phyloP scores from a whole-genome alignment of 2,888 invertebrate species.

The Gryllus longicercus region DNA sequence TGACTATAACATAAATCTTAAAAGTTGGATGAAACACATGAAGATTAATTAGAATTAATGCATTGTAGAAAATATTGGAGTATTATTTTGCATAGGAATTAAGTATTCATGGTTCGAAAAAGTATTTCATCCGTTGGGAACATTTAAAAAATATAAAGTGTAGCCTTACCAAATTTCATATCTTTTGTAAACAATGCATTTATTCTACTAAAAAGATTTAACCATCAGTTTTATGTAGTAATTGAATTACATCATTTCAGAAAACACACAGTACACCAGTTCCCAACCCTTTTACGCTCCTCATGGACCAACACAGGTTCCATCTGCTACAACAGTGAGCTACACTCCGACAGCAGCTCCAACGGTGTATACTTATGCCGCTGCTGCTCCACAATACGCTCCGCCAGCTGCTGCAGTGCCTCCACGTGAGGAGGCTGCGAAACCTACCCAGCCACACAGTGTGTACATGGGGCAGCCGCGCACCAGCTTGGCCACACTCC shows the following conservation, averaged over 20 bases:
- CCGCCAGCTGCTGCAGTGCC: conserved; percentile 47
- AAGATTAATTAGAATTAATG: too few species aligned
- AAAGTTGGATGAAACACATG: too few species aligned
- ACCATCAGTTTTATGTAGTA: too few species aligned
- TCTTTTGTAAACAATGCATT: too few species aligned
- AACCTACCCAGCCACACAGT: conserved; percentile 26
- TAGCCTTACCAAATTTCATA: too few species aligned
- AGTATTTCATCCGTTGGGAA: too few species aligned
- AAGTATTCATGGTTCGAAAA: too few species aligned
- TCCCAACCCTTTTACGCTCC: conserved; percentile 46
- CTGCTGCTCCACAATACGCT: conserved; percentile 50
- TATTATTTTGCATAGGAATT: too few species aligned
- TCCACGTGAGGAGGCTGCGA: conserved; percentile 34
- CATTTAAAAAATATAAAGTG: too few species aligned
- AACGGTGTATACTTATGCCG: conserved; percentile 48
- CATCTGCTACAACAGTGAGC: conserved; percentile 34
- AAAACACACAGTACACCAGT: conserved; percentile 47
- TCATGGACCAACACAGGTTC: conserved; percentile 40
- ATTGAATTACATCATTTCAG: conserved; percentile 39
- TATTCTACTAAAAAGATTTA: too few species aligned
- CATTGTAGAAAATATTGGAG: too few species aligned
- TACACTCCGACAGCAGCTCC: conserved; percentile 41
- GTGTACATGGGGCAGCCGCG: conserved; percentile 38
- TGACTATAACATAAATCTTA: too few species aligned
- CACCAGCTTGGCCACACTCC: conserved; percentile 36